Evolutionary conservation across 2,797 vertebrate species (phyloP), one percentile per base, ranked within the genome.

Genomic region (Mus caroli): DNA sequence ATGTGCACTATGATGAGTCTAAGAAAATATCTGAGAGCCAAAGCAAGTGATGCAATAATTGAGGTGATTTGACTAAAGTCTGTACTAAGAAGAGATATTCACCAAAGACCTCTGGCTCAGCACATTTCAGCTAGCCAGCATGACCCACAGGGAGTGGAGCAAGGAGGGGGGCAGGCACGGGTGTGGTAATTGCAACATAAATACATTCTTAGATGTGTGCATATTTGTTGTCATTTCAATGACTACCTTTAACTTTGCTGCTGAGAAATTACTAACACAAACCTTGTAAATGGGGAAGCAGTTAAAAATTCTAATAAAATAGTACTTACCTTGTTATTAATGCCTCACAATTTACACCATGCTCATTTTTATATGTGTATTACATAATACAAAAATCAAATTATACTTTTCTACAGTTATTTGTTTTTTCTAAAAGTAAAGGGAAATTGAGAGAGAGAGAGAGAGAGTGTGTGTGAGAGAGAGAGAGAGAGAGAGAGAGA

Each of bases 401-500:
- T 87, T 43, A 80, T 14, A 91, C 62, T 76, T 90, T 93, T 11
- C 90, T 75, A 62, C 24, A 95, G 92, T 85, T 95, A 83, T 64
- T 77, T 92, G 2, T 96, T 93, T 95, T 95, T 95, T 56, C 60
- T 91, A 85, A 95, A 67, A 79, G 71, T 78, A 96, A 76, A 4
- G 85, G 60, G 56, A 95, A 94, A 97, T 95, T 90, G 77, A 85
- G 26, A 62, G 26, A 28, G 12, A 28, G 58, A 26, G 58, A 24
- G 58, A 26, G 22, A 60, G 43, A 4, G 43, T 43, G 43, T 43
- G 3, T 43, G 43, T 43, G 7, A 60, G 58, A 24, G 58, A 26
- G 14, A 58, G 56, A 58, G 56, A 19, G 17, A 58, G 56, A 58
- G 56, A 20, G 56, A 58, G 19, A 58, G 56, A 19, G 56, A 20